phyloP scores from a whole-genome alignment of 1,140 invertebrate species.

The Dysdera silvatica region DNA sequence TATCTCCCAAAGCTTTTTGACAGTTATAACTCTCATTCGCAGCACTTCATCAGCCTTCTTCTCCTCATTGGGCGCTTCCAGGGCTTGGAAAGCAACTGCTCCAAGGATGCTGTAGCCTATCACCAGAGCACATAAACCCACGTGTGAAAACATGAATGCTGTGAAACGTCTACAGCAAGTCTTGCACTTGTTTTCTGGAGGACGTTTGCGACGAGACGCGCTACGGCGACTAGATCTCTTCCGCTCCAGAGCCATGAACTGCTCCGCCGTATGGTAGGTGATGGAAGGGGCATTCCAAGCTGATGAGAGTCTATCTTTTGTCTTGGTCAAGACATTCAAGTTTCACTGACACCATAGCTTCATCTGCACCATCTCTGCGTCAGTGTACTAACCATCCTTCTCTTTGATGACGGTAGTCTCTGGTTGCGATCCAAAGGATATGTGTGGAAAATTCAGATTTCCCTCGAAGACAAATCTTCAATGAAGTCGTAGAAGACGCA shows the following conservation, averaged over 20 bases:
- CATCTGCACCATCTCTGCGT: no score
- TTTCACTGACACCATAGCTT: no score
- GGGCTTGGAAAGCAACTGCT: constrained; percentile 67
- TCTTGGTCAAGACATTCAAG: no score
- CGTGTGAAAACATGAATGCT: constrained; percentile 79
- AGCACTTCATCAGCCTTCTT: constrained; percentile 67
- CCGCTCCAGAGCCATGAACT: constrained; percentile 22
- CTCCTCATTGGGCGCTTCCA: constrained; percentile 67
- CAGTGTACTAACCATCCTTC: no score
- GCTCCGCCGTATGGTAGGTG: no score
- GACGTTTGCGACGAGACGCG: neutral
- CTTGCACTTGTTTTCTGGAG: constrained; percentile 50
- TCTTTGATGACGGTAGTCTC: no score
- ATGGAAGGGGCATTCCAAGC: no score
- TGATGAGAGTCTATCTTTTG: no score
- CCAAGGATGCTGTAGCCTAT: constrained; percentile 82
- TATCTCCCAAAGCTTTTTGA: constrained; percentile 68
- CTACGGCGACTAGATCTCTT: constrained; percentile 14
- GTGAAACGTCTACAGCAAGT: constrained; percentile 71
- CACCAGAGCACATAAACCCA: constrained; percentile 73
- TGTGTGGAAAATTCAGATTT: no score
- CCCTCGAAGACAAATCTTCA: no score
- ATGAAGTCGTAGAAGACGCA: no score
- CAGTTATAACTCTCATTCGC: constrained; percentile 61
- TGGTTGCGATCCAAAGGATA: no score